Evolutionary conservation across 1,140 invertebrate genomes (phyloP).

Genomic region (Trachelipus rathkii): DNA sequence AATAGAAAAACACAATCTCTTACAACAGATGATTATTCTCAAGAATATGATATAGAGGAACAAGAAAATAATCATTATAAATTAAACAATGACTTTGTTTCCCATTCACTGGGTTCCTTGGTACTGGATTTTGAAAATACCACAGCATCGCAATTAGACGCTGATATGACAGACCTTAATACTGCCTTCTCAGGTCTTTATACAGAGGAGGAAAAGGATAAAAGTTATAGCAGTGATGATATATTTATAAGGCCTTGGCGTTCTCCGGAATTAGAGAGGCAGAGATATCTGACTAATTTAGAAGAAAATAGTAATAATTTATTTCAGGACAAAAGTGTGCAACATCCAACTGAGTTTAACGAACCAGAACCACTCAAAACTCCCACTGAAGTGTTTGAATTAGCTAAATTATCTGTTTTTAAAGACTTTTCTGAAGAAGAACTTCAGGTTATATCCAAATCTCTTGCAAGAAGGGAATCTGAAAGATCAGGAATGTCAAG

Average conservation of each 20-base stretch:
- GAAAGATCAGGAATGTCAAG: conserved; percentile 18
- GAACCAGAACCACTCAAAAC: conserved; percentile 17
- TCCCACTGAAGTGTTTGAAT: conserved; percentile 26
- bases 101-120: too few species aligned
- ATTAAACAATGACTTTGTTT: too few species aligned
- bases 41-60: too few species aligned
- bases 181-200: background rate
- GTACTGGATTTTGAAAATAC: background rate
- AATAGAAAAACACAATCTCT: too few species aligned
- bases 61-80: too few species aligned
- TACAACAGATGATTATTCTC: too few species aligned
- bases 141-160: background rate
- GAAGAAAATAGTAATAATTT: too few species aligned
- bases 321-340: too few species aligned
- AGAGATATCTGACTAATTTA: conserved; percentile 48
- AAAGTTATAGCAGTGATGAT: background rate
- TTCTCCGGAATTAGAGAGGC: conserved; percentile 52
- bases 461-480: conserved; percentile 33
- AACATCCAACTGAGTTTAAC: background rate
- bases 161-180: background rate
- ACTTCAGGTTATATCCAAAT: conserved; percentile 36
- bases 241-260: conserved; percentile 49
- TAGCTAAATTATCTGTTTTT: conserved; percentile 34
- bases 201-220: background rate
- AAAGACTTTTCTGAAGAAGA: conserved; percentile 36